Evolutionary conservation across 2,113 vertebrate genomes (phyloP), one percentile per base, ranked within the genome.

Genomic region (Silurus meridionalis): DNA sequence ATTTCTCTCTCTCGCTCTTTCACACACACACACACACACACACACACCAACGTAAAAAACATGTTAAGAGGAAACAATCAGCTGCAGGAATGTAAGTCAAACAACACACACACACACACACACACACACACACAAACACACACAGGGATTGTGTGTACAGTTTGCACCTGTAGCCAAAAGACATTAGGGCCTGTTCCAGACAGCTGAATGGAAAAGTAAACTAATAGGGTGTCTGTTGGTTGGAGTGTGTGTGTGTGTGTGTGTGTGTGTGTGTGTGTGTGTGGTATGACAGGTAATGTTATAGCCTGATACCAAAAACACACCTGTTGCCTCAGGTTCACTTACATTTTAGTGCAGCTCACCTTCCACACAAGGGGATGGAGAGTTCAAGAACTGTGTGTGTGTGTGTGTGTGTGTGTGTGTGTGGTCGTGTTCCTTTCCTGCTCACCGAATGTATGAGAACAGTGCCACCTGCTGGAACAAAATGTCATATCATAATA

Each of bases 311-410:
- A 91, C 88, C 78, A 90, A 89, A 92, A 92, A 89, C 89, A 92
- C 92, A 93, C 83, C 93, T 92, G 93, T 91, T 85, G 67, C 92
- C 90, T 91, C 80, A 90, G 93, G 92, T 94, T 94, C 88, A 94
- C 93, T 95, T 95, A 94, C 92, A 94, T 94, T 92, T 93, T 92
- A 93, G 88, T 64, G 82, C 90, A 83, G 94, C 93, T 94, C 93
- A 87, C 89, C 83, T 94, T 93, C 90, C 94, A 88, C 81, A 89
- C 48, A 25, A 52, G 72, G 23, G 50, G 57, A 48, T 63, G 50
- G 17, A 84, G 85, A 75, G 80, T 71, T 77, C 53, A 67, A n/a
- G 50, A 23, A 57, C 55, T 13, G 48, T 82, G 66, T 69, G 21
- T 86, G 23, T 84, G 78, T 75, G 74, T 83, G 74, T 74, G 63